A percentile compares a stretch with the other conserved stretches of the same genome.
phyloP scores from a whole-genome alignment of 2,113 vertebrate genomes.

The Neopipo cinnamomea region DNA sequence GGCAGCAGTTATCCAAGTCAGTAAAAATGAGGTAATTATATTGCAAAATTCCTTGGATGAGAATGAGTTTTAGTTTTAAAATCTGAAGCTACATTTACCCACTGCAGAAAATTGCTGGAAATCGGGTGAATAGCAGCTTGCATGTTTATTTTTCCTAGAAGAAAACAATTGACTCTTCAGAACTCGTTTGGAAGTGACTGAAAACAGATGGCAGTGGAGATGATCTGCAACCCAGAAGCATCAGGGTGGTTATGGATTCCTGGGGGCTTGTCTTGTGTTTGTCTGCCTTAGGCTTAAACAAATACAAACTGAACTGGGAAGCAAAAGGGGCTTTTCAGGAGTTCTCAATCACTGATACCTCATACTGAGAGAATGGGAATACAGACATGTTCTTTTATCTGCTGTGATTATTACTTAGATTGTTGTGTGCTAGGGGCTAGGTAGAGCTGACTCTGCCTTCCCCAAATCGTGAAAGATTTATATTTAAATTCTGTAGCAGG shows the following conservation, averaged over 20 bases:
- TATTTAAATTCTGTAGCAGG: not conserved
- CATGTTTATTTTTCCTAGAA: conserved; percentile 68
- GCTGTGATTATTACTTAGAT: not conserved
- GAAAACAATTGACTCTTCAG: conserved; percentile 65
- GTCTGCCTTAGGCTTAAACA: conserved; percentile 19
- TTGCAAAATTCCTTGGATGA: conserved; percentile 75
- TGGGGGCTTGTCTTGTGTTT: conserved; percentile 5
- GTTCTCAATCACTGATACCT: not conserved
- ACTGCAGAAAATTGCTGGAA: conserved; percentile 70
- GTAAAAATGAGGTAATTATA: conserved; percentile 76
- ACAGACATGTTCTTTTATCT: not conserved
- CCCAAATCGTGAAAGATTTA: not conserved
- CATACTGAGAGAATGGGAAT: not conserved
- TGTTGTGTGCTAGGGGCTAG: not conserved
- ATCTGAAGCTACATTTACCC: conserved; percentile 58
- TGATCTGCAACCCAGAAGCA: conserved; percentile 38
- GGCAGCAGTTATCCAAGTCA: conserved; percentile 67
- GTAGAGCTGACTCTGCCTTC: not conserved
- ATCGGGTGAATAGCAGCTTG: conserved; percentile 51
- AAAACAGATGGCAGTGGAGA: conserved; percentile 52
- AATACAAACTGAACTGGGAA: not conserved
- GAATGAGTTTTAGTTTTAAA: conserved; percentile 43
- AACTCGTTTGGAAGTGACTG: conserved; percentile 50
- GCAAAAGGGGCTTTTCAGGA: not conserved
- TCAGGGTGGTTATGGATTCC: conserved; percentile 37